Evolutionary conservation across 1,140 invertebrate genomes (phyloP).

Genomic region (Atta cephalotes): DNA sequence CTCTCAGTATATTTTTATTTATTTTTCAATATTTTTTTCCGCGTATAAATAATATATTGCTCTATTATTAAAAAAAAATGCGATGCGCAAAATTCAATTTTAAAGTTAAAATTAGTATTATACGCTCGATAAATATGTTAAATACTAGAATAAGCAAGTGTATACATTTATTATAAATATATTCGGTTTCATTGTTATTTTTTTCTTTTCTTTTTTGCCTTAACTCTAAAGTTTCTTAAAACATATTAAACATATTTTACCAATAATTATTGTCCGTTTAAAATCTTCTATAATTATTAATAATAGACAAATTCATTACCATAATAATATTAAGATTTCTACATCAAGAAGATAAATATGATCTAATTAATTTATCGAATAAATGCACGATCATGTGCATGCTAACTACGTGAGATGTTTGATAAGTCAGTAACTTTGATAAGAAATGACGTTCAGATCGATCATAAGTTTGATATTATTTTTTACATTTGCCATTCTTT

Average conservation of each 20-base stretch:
- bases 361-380: constrained; percentile 41
- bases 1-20: neutral
- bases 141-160: constrained; percentile 22
- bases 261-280: constrained; percentile 59
- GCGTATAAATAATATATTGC: constrained; percentile 16
- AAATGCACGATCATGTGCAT: constrained; percentile 32
- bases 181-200: neutral
- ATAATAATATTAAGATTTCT: constrained; percentile 43
- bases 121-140: constrained; percentile 29
- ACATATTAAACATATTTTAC: constrained; percentile 60
- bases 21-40: constrained; percentile 12
- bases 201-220: neutral
- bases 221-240: constrained; percentile 45
- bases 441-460: no score
- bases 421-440: no score
- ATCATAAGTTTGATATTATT: no score
- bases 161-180: constrained; percentile 30
- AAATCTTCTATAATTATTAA: constrained; percentile 46
- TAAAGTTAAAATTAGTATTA: constrained; percentile 14
- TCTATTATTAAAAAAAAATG: neutral
- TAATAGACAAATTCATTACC: constrained; percentile 48
- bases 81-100: constrained; percentile 1
- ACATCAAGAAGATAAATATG: constrained; percentile 37
- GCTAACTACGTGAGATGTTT: neutral
- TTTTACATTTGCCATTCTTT: neutral